Base-by-base conservation (phyloP, 2,797 vertebrate genomes). In the Harpia harpyja region DNA sequence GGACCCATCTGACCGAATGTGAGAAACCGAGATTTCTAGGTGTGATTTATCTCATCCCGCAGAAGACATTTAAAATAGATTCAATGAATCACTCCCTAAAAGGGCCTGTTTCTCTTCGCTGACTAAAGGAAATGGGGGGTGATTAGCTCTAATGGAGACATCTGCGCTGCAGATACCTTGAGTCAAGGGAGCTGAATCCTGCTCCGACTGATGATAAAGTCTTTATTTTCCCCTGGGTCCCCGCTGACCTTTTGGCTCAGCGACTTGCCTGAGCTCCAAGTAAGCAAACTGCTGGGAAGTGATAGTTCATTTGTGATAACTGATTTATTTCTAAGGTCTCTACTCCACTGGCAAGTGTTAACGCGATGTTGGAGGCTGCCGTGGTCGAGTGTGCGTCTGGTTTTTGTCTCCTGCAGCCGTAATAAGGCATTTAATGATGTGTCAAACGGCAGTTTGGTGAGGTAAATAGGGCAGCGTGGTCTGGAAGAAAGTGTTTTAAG, bases 311-410 rank as follows among this genome's bases (percentile, higher is more conserved):
- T 64, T 46, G 56, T 0, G 3, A 46, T 22, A 59, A 37, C n/a
- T 46, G 37, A 51, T 82, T 49, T 56, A n/a, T 81, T 75, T 35
- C 49, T 14, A 14, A 69, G 56, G 49, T 39, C 56, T 64, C 51
- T 43, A 37, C 37, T 81, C 49, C 33, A 30, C 56, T 4, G 3
- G 43, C 49, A 22, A 61, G 21, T 1, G 2, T n/a, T 63, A 70
- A 59, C 1, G 5, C 0, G 3, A 46, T 0, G 2, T 49, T 23
- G 43, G 43, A 86, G 56, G 63, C 69, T 57, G 69, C 49, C 1
- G 3, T 28, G 43, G 37, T 70, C 3, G 13, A 63, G 43, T 3
- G 7, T 64, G 57, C 64, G 6, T 64, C 84, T 87, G 77, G 77
- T 24, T 77, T 82, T 87, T 77, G 51, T 82, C 70, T 63, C 16